Base-by-base conservation (phyloP, 2,113 vertebrate genomes). In the Pterophyllum scalare region DNA sequence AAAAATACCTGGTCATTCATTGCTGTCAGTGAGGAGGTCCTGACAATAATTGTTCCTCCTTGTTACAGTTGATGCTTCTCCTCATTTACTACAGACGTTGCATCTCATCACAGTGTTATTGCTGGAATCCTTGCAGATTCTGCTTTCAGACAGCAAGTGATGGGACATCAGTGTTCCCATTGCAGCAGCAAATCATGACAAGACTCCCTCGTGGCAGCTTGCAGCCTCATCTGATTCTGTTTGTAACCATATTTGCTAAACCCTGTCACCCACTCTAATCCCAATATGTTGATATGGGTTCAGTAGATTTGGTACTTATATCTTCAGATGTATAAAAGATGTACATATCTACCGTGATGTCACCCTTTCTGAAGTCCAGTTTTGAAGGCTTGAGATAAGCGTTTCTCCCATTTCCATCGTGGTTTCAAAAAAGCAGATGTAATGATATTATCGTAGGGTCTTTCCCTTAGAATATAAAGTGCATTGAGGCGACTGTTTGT, bases 201-300 rank as follows among this genome's bases (percentile, higher is more conserved):
- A 8, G 17, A 54, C 67, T 72, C 67, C 46, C 65, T 26, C 52
- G 65, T 72, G 65, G 26, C 67, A 72, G 67, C 67, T 52, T 72
- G 43, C 46, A 72, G 43, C 46, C 19, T 52, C 46, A 20, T 72
- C 67, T 52, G 26, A 72, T 72, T 31, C 43, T 14, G 52, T 49
- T 72, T 52, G 43, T 52, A 26, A 52, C 67, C 6, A 52, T 52
- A 52, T 72, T 72, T 72, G 67, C 67, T 52, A 26, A 31, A 72
- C 6, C 31, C 65, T 52, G 24, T 52, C 26, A 72, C 24, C 49
- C 52, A 31, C 46, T 20, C 26, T 14, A 52, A 72, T 72, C 52
- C 26, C 43, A 52, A 13, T 52, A 72, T 72, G 31, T 19, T 52
- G 31, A 17, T 52, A 6, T 72, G 43, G 52, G 26, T 52, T 72